Conservation (phyloP, 2,113 vertebrate genomes). For the Phrynosoma platyrhinos region DNA sequence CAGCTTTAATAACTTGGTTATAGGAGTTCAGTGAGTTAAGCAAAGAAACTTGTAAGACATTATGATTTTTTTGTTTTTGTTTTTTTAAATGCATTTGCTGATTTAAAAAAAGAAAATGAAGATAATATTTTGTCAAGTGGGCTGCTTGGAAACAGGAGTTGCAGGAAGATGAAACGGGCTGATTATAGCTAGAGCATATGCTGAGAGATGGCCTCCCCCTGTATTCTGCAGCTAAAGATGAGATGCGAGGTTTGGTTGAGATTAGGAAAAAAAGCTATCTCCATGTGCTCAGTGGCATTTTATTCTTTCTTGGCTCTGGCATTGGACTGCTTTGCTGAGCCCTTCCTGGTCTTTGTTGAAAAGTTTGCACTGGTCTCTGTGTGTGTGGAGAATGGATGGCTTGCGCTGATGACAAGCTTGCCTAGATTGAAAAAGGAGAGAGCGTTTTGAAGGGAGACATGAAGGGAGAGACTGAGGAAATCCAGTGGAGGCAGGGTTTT, state of each 20-base stretch:
- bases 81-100: neutral
- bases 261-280: neutral
- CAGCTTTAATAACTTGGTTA: neutral
- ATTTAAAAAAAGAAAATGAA: neutral
- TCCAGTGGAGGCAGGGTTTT: neutral
- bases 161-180: neutral
- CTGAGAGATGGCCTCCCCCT: neutral
- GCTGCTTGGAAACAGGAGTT: neutral
- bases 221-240: too few relatives aligned
- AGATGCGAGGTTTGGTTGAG: neutral
- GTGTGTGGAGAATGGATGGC: too few relatives aligned
- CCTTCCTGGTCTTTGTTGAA: too few relatives aligned
- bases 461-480: neutral
- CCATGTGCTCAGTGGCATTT: too few relatives aligned
- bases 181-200: neutral
- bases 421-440: too few relatives aligned
- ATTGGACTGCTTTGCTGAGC: too few relatives aligned
- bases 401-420: too few relatives aligned
- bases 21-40: neutral
- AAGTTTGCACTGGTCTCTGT: too few relatives aligned
- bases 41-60: neutral
- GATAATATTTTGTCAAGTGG: neutral
- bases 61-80: neutral
- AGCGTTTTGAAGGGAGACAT: neutral
- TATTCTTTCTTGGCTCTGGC: too few relatives aligned